Conservation (phyloP, 2,888 invertebrate genomes). For the Ochropleura plecta region DNA sequence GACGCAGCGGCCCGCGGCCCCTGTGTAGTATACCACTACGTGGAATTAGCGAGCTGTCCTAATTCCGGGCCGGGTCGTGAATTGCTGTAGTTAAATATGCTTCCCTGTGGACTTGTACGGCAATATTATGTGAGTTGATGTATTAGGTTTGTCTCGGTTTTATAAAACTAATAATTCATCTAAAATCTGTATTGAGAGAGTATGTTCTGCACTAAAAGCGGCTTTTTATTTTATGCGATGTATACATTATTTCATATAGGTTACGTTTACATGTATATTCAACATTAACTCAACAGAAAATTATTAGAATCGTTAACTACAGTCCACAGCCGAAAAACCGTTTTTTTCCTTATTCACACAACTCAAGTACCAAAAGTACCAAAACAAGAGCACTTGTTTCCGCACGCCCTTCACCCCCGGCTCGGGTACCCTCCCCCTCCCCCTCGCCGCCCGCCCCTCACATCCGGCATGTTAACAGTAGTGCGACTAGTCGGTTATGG, state of each 20-base stretch:
- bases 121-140: background rate
- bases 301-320: background rate
- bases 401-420: background rate
- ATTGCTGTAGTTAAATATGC: conserved; percentile 1
- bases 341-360: conserved; percentile 12
- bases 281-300: background rate
- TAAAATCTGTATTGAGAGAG: no score
- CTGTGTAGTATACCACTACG: conserved; percentile 24
- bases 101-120: background rate
- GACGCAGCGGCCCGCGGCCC: conserved; percentile 19
- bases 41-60: conserved; percentile 24
- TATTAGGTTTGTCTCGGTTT: background rate
- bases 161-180: background rate
- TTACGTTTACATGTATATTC: background rate
- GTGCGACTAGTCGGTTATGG: conserved; percentile 44
- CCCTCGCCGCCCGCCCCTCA: background rate
- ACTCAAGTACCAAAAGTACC: conserved; percentile 7
- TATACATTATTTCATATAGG: background rate
- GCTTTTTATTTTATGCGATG: background rate
- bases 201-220: background rate
- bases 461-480: conserved; percentile 56
- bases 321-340: background rate
- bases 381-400: conserved; percentile 18
- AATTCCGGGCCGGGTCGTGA: background rate
- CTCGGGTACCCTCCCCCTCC: no score